Evolutionary conservation across 2,888 invertebrate genomes (phyloP).

Genomic region (Aspidiotus destructor): DNA sequence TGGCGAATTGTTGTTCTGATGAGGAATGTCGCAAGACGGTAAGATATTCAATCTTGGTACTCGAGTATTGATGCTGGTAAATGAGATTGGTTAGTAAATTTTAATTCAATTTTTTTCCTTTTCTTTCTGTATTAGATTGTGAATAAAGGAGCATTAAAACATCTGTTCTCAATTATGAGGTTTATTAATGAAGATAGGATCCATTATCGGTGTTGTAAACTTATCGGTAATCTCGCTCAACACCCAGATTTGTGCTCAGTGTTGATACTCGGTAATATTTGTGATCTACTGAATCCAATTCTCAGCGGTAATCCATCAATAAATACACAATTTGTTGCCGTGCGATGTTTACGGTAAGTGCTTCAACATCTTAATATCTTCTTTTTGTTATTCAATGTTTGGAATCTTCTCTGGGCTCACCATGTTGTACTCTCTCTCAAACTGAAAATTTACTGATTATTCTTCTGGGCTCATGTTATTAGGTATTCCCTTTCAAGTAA

Average conservation of each 20-base stretch:
- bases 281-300: slow-evolving; percentile 8
- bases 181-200: slow-evolving; percentile 16
- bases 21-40: slow-evolving; percentile 20
- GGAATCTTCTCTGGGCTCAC: neutral
- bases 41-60: neutral
- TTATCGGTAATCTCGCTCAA: slow-evolving; percentile 9
- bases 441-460: no score
- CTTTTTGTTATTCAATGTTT: neutral
- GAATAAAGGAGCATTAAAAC: slow-evolving; percentile 8
- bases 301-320: slow-evolving; percentile 19
- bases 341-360: slow-evolving; percentile 4
- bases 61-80: neutral
- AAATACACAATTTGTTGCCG: slow-evolving; percentile 12
- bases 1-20: slow-evolving; percentile 15
- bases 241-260: slow-evolving; percentile 16
- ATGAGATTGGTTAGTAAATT: no score
- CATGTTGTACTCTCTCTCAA: neutral
- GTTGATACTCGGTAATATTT: slow-evolving; percentile 7
- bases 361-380: neutral
- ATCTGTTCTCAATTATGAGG: slow-evolving; percentile 7
- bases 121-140: slow-evolving; percentile 6
- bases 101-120: neutral
- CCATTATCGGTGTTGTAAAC: slow-evolving; percentile 19
- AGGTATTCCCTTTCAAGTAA: no score
- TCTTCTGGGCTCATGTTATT: no score